Evolutionary conservation across 2,797 vertebrate species (phyloP).

Genomic region (Mus minutoides): DNA sequence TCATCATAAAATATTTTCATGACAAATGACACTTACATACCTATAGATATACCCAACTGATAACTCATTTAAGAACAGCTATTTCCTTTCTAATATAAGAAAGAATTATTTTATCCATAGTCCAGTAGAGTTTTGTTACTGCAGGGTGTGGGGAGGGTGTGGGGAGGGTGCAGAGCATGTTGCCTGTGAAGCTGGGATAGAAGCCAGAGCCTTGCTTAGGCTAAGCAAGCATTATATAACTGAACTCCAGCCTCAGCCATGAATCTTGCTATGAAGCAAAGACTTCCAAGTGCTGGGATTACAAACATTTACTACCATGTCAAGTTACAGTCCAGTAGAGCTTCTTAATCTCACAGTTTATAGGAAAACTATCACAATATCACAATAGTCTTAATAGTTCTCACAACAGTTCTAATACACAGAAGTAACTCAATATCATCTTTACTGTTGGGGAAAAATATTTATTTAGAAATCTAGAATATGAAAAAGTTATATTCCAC

Average conservation of each 20-base stretch:
- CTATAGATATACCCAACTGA: conserved; percentile 12
- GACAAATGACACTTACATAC: not conserved
- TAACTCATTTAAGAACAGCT: conserved; percentile 1
- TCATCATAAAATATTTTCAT: conserved; percentile 1
- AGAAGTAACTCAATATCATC: conserved; percentile 21
- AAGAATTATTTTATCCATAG: not conserved
- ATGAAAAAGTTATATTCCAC: not conserved
- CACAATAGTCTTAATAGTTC: not conserved
- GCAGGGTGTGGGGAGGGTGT: rapidly evolving
- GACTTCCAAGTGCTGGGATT: not conserved
- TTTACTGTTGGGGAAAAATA: conserved; percentile 21
- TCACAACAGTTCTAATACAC: not conserved
- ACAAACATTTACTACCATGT: not conserved
- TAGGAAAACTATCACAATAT: not conserved
- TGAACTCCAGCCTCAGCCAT: not conserved
- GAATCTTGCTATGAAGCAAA: not conserved
- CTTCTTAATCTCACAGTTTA: conserved; percentile 45
- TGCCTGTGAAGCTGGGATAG: not conserved
- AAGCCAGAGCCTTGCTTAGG: not conserved
- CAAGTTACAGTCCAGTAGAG: not conserved
- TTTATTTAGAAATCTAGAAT: conserved; percentile 30
- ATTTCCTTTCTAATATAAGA: conserved; percentile 32
- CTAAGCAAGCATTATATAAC: not conserved
- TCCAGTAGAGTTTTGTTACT: not conserved
- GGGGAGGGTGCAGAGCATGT: too few species aligned